Base-by-base conservation (phyloP, 2,888 invertebrate species). In the Drosophila mercatorum region DNA sequence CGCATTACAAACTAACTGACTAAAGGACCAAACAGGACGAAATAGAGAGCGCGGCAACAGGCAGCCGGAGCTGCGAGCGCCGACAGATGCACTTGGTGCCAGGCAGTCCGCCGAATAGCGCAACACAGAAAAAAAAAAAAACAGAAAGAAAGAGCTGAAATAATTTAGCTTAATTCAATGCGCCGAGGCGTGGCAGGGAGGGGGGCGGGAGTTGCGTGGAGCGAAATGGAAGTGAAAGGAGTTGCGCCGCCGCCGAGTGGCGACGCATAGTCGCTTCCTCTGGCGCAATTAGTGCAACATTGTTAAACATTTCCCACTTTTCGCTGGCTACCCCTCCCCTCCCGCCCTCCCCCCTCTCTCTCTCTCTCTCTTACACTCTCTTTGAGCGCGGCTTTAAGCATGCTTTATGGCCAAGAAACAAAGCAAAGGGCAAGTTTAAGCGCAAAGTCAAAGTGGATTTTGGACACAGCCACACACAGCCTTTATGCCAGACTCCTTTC, bases 201-300 rank as follows among this genome's bases (percentile, higher is more conserved):
- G 5, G 6, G 43, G 10, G 34, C 34, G 34, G 34, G 4, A n/a
- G 44, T 5, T 5, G 44, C 28, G 14, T 17, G 52, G n/a, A 6
- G 31, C 12, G 43, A 55, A 55, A 22, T 44, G 59, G 40, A 61
- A 66, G 60, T 41, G 62, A 53, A 66, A 66, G 47, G 61, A 62
- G 68, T 61, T 43, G 28, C 66, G 60, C 22, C 22, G 22, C 22
- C 22, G 22, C 40, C 60, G 59, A 75, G 65, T 70, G 80, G 77
- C 80, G 77, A 80, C 76, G 68, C 46, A 63, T 56, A 71, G 85
- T 65, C 77, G 78, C 81, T 90, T 90, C 91, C 87, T 91, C 78
- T 81, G 80, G 75, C 83, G 88, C 90, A 90, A 90, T 90, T 90
- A 91, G 90, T 89, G 90, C 85, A 83, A 89, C 90, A 90, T 90